Evolutionary conservation across 2,888 invertebrate genomes (phyloP).

Genomic region (Sympetrum striolatum): DNA sequence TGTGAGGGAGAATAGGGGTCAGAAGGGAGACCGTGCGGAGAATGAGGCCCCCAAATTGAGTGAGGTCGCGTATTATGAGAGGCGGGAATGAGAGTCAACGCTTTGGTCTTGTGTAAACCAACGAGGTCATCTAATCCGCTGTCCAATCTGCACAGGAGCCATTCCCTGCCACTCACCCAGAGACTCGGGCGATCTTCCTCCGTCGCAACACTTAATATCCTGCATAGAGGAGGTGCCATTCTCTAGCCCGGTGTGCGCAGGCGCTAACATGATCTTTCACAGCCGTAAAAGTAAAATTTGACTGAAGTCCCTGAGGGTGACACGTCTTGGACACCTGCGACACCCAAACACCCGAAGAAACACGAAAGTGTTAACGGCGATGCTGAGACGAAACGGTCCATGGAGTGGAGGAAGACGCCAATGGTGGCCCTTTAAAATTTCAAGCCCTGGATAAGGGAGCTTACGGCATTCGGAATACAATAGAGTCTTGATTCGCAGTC

Average conservation of each 20-base stretch:
- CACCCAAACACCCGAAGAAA: not conserved
- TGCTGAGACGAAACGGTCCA: too few relatives aligned
- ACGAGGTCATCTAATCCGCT: not conserved
- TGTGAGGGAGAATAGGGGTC: not conserved
- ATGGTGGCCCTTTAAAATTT: too few relatives aligned
- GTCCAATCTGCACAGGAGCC: not conserved
- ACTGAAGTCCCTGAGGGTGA: not conserved
- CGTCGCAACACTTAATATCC: not conserved
- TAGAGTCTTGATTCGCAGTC: too few relatives aligned
- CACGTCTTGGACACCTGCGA: not conserved
- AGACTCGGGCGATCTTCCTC: not conserved
- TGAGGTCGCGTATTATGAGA: not conserved
- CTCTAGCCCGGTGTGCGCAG: not conserved
- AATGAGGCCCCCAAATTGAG: not conserved
- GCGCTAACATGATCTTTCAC: not conserved
- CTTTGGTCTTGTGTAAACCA: not conserved
- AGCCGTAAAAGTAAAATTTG: not conserved
- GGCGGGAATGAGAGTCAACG: not conserved
- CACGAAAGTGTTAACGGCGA: too few relatives aligned
- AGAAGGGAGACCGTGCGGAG: not conserved
- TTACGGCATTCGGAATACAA: too few relatives aligned
- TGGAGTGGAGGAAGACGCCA: too few relatives aligned
- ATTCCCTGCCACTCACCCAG: not conserved
- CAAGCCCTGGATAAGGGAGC: too few relatives aligned
- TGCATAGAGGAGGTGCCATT: conserved; percentile 27